Base-by-base conservation (phyloP, 2,888 invertebrate genomes). In the Pyrrhia umbra region DNA sequence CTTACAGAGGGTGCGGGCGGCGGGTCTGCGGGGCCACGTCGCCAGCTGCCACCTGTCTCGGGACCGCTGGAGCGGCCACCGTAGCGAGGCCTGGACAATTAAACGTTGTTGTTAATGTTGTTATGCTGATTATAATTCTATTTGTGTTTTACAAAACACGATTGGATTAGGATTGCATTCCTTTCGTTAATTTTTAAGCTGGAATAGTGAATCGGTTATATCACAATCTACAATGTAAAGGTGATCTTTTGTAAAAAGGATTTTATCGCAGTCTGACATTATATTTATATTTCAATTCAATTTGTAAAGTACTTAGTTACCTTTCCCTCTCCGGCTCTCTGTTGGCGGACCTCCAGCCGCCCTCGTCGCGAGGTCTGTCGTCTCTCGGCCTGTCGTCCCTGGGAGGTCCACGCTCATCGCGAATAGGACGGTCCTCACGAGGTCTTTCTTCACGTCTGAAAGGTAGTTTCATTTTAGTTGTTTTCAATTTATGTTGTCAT, bases 51-150 rank as follows among this genome's bases (percentile, higher is more conserved):
- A 52, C 87, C n/a, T n/a, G n/a, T 79, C 56, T 88, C 88, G 0
- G 91, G 90, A 0, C 93, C 94, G 64, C 94, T 94, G 1, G 94
- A 89, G 8, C 94, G 92, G 0, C 94, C 94, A 10, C 70, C 87
- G 81, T 94, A 94, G 13, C 90, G 88, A 1, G 90, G 81, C 60
- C 94, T 94, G 83, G 0, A 13, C 16, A 6, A 16, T n/a, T 0
- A 10, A 4, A 18, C n/a, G n/a, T 34, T 20, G 8, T 21, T 16
- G n/a, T 13, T 6, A 37, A 15, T n/a, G 15, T 37, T 37, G 6
- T 5, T 37, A 3, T 37, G 13, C n/a, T 4, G n/a, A 13, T 37
- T n/a, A 37, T 13, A 37, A 3, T n/a, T 4, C n/a, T 13, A n/a
- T n/a, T n/a, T n/a, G n/a, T n/a, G n/a, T n/a, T n/a, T n/a, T n/a